Evolutionary conservation across 2,113 vertebrate species (phyloP).

Genomic region (Urocolius indicus): DNA sequence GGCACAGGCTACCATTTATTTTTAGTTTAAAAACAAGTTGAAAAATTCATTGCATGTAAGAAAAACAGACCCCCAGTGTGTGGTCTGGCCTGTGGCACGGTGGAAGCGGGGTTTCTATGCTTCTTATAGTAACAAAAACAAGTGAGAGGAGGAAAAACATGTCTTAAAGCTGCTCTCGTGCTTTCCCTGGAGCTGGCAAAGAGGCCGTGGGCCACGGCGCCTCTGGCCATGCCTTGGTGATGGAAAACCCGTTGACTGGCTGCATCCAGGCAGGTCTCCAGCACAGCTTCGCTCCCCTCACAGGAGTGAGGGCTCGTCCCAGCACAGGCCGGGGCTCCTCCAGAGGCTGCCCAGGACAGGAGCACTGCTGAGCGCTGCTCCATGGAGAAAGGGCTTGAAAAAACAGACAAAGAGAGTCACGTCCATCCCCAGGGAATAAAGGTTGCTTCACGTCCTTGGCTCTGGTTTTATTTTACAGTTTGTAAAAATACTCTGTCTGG

Average conservation of each 20-base stretch:
- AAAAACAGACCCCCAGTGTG: neutral
- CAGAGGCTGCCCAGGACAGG: neutral
- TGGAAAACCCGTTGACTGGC: neutral
- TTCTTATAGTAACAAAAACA: neutral
- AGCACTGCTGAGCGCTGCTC: neutral
- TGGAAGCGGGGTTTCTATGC: neutral
- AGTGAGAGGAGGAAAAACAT: neutral
- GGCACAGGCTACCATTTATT: neutral
- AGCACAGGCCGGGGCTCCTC: neutral
- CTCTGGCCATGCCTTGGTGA: rapidly evolving
- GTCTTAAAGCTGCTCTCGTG: neutral
- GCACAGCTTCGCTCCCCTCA: neutral
- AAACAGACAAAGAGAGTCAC: neutral
- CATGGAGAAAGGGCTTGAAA: neutral
- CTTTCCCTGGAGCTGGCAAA: neutral
- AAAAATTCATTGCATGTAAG: neutral
- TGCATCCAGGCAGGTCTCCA: neutral
- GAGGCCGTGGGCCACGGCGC: neutral
- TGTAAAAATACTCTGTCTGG: conserved; percentile 65
- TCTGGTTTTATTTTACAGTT: conserved; percentile 1
- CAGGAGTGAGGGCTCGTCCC: neutral
- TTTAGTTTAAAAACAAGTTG: neutral
- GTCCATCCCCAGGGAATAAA: neutral
- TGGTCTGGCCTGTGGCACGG: neutral
- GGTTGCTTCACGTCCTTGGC: neutral